phyloP scores from a whole-genome alignment of 2,113 vertebrate genomes.

The Channa maculata region DNA sequence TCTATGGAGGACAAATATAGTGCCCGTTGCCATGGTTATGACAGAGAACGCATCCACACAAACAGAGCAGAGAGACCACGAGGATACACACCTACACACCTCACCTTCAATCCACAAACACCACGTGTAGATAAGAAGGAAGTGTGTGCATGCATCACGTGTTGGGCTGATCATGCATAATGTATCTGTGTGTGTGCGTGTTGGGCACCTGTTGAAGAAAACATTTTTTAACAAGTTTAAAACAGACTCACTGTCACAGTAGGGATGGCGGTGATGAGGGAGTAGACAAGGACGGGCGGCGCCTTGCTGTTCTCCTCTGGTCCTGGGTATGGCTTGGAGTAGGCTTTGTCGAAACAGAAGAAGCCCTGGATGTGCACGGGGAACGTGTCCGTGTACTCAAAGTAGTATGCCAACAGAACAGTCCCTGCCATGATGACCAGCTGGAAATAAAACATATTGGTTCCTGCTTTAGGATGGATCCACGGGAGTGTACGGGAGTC shows the following conservation, averaged over 20 bases:
- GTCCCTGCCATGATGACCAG: conserved; percentile 92
- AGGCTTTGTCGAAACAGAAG: conserved; percentile 93
- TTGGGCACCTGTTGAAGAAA: conserved; percentile 60
- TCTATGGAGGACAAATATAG: conserved; percentile 77
- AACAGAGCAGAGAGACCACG: conserved; percentile 71
- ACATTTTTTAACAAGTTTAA: conserved; percentile 32
- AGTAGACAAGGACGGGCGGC: conserved; percentile 90
- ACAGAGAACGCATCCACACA: conserved; percentile 67
- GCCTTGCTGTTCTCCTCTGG: conserved; percentile 90
- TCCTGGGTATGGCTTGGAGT: conserved; percentile 91
- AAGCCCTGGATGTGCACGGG: conserved; percentile 92
- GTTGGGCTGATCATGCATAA: background rate
- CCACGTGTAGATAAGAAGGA: conserved; percentile 66
- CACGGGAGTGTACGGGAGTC: conserved; percentile 48
- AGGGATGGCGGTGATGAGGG: conserved; percentile 91
- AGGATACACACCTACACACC: conserved; percentile 74
- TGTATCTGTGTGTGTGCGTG: background rate
- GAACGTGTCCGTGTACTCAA: conserved; percentile 95
- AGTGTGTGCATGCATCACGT: background rate
- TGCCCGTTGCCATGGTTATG: conserved; percentile 79
- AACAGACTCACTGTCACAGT: conserved; percentile 87
- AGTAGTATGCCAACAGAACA: conserved; percentile 92
- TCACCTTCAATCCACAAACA: conserved; percentile 56
- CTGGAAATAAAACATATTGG: conserved; percentile 89
- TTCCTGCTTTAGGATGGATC: conserved; percentile 68